Base-by-base conservation (phyloP, 1,140 invertebrate genomes). In the Atta colombica region DNA sequence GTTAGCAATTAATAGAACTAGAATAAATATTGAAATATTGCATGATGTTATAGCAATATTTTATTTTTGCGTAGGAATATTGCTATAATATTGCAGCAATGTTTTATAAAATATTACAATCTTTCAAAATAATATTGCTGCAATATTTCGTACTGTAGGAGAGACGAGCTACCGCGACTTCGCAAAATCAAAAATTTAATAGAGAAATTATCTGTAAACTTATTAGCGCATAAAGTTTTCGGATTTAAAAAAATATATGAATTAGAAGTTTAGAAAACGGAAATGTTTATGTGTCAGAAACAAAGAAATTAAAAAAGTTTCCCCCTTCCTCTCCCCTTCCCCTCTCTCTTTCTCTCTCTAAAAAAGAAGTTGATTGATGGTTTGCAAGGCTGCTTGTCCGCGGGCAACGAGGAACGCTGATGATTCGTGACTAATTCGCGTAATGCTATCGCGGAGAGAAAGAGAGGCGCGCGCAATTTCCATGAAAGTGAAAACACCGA, bases 401-500 rank as follows among this genome's bases (percentile, higher is more conserved):
- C 63, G 88, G 60, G 14, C 51, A 14, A 25, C 72, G 14, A 61
- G 8, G 69, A 25, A 78, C 58, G 66, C 45, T 71, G 55, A 77
- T 77, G 58, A 80, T 90, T 89, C 65, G 81, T 60, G 69, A 81
- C 88, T 90, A 89, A 92, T 92, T 87, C 86, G 86, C 89, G 85
- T 93, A 91, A 91, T 90, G 77, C 85, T 77, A 82, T 84, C 72
- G 71, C 61, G 7, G 2, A 8, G 60, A 28, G 45, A 53, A 7
- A 63, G 28, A 51, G 74, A 53, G 51, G 28, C 49, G 80, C 90
- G 89, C 92, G 90, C 90, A 84, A 94, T 94, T 95, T 95, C 92
- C 93, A 94, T 94, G 94, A 95, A 95, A 95, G 94, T 95, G 95
- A 95, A 95, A 95, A 95, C 93, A 88, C 49, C 90, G 85, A 95